Conservation (phyloP, 2,888 invertebrate genomes). For the Mayetiola destructor region DNA sequence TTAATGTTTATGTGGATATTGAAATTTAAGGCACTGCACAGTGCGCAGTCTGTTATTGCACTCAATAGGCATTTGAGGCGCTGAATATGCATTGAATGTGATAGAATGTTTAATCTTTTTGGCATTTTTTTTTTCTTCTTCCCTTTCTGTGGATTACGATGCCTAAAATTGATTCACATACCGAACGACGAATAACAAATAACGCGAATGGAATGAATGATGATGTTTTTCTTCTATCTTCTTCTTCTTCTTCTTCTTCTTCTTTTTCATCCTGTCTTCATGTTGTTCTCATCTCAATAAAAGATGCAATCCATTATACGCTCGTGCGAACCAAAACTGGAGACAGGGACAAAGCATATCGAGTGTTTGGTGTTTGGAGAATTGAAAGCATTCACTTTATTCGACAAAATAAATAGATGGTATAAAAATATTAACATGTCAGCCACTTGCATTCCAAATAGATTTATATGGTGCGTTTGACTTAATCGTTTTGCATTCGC, state of each 20-base stretch:
- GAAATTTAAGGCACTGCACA: background rate
- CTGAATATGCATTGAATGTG: no score
- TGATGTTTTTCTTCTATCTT: background rate
- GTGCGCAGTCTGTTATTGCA: background rate
- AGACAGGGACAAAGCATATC: background rate
- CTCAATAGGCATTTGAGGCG: no score
- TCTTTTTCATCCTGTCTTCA: no score
- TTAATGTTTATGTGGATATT: background rate
- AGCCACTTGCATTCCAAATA: constrained; percentile 10
- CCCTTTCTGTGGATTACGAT: background rate
- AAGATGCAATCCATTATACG: no score
- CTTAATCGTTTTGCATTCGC: no score
- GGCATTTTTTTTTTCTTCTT: background rate
- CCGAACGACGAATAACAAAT: background rate
- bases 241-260: no score
- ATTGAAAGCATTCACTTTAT: no score
- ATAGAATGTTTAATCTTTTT: background rate
- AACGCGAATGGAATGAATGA: constrained; percentile 3
- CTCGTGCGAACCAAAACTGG: background rate
- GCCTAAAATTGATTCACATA: background rate
- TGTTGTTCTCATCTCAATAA: no score
- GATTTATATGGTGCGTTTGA: constrained; percentile 8
- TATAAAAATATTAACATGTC: constrained; percentile 4
- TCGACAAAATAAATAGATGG: background rate
- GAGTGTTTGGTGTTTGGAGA: no score